phyloP scores from a whole-genome alignment of 1,140 invertebrate genomes.

The Diorhabda carinulata region DNA sequence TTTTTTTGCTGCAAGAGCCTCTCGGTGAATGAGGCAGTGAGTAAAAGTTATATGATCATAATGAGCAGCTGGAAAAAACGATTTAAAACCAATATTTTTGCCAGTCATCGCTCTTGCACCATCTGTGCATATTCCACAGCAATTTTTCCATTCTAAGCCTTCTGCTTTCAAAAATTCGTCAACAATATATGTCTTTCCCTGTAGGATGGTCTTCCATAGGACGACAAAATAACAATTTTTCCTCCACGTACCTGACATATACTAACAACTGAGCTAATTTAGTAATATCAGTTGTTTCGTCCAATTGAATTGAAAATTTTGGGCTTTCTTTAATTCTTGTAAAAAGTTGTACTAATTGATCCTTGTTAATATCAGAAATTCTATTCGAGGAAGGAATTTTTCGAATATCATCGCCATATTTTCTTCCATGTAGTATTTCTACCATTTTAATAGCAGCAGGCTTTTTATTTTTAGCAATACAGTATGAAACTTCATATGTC shows the following conservation, averaged over 20 bases:
- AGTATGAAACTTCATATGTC: too few species aligned
- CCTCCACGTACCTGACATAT: constrained; percentile 1
- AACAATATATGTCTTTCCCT: constrained; percentile 30
- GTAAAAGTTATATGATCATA: constrained; percentile 32
- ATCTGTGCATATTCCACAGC: constrained; percentile 23
- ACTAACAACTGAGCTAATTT: too few species aligned
- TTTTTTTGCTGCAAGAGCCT: constrained; percentile 32
- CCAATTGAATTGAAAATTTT: too few species aligned
- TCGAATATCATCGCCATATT: too few species aligned
- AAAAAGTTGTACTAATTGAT: too few species aligned
- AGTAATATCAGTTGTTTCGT: too few species aligned
- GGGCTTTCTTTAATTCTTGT: too few species aligned
- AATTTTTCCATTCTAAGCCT: constrained; percentile 24
- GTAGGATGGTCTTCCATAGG: constrained; percentile 25
- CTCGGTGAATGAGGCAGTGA: constrained; percentile 27
- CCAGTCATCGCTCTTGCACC: constrained; percentile 26
- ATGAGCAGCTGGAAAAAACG: constrained; percentile 29
- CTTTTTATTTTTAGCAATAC: too few species aligned
- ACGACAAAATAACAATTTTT: constrained; percentile 31
- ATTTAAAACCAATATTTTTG: constrained; percentile 39
- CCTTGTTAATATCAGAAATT: too few species aligned
- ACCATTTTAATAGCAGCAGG: too few species aligned
- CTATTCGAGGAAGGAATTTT: too few species aligned
- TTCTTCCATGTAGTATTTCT: too few species aligned
- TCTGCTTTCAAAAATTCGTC: constrained; percentile 16